Base-by-base conservation (phyloP, 2,113 vertebrate genomes). In the Laticauda laticaudata region DNA sequence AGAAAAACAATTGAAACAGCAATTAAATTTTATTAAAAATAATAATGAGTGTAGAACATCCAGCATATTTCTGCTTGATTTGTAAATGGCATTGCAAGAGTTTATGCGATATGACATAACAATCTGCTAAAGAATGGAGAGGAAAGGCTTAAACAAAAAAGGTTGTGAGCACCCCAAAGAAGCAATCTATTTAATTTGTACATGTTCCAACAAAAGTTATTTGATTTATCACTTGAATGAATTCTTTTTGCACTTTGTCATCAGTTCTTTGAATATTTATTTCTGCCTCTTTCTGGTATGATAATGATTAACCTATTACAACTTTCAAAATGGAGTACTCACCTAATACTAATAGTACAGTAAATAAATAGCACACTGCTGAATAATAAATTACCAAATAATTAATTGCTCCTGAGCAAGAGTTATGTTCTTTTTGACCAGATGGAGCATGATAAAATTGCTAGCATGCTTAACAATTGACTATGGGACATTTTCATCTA, bases 1-100 rank as follows among this genome's bases (percentile, higher is more conserved):
- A 89, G 9, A 89, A 64, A 54, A 93, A 86, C 6, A 90, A 21
- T 20, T 90, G 81, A 90, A 93, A 93, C 29, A 26, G 20, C 29
- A 59, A 59, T 45, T 34, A 3, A 55, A 75, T 18, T 69, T 56
- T 14, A 81, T 15, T n/a, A 8, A 34, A 85, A 43, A 29, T 14
- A 90, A 86, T 45, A 29, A 92, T 56, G 26, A 48, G 10, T n/a
- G 14, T 11, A 61, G 15, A 89, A 89, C 3, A 15, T 43, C 7
- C 14, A 69, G 10, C 29, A 39, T 4, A 34, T 4, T 23, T 91
- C 14, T 43, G 6, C 54, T 14, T 85, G 29, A 91, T 81, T 81
- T 89, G 57, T 53, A 51, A 88, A 34, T 20, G 29, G 21, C 14
- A 34, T 18, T 86, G 43, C 59, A 20, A 39, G 64, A 75, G n/a